Evolutionary conservation across 2,113 vertebrate genomes (phyloP), one percentile per base, ranked within the genome.

Genomic region (Actenoides hombroni): DNA sequence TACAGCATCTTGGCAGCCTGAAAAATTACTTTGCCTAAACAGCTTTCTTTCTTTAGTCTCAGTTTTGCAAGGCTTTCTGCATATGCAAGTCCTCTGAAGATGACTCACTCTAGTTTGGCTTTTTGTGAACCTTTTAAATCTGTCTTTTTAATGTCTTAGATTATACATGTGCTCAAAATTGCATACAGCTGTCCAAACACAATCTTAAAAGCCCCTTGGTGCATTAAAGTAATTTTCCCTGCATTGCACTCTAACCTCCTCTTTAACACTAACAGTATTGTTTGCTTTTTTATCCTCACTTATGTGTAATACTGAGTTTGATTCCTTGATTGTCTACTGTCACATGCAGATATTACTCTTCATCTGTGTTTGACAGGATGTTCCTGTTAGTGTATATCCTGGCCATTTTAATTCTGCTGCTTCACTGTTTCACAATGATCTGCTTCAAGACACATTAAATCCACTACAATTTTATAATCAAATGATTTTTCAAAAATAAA

Each of bases 151-250:
- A 86, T 48, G 48, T 67, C 56, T 79, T 40, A 24, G 48, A 88
- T 91, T 90, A 86, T 67, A 44, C 35, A 94, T 85, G 54, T 83
- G 74, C 49, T 73, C 42, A 83, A 96, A 89, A 96, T 75, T 90
- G 59, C 44, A 83, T 28, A 88, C 79, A 83, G 74, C 54, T 90
- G 91, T 91, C 69, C 84, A 97, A 97, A 97, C 81, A 96, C 51
- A 83, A 74, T 74, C 46, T 83, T 88, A 82, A 94, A 97, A 92
- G 59, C 35, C 68, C 88, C 74, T 68, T 28, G n/a, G 89, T 70
- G 76, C 46, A 73, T 57, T 92, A 91, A 92, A 97, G 87, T 75
- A 80, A 85, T 94, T 94, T 96, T 67, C 79, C 57, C 74, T 49
- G 37, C 28, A 35, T 69, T 84, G 59, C 74, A 60, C 23, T 83